These are phyloP conservation scores for Alauda arvensis DNA, from an alignment of 2,797 vertebrate species.

Conservation along the genomic window DNA sequence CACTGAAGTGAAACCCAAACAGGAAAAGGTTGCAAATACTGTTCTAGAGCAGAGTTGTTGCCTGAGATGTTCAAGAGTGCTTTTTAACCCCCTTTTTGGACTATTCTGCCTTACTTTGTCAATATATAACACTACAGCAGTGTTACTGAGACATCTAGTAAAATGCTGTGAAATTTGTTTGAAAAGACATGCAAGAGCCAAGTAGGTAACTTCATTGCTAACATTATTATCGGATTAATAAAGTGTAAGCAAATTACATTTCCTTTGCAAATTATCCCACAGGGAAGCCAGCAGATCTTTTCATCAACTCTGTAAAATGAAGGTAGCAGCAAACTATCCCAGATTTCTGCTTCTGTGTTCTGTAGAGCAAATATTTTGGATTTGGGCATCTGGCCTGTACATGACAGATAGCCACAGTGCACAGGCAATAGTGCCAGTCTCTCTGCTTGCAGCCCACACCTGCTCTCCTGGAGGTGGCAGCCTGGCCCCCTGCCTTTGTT, in stretches of 20 bases:
- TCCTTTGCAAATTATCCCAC: not conserved
- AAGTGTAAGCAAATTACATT: not conserved
- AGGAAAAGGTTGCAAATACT: not conserved
- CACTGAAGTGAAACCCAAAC: not conserved
- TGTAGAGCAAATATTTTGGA: not conserved
- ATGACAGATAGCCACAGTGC: not conserved
- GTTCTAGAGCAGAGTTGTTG: not conserved
- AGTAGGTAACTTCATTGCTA: not conserved
- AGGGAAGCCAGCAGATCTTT: not conserved
- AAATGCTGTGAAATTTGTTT: not conserved
- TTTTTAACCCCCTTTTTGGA: not conserved
- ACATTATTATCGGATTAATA: not conserved
- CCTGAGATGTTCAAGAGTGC: not conserved
- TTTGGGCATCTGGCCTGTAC: not conserved
- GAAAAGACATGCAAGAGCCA: not conserved
- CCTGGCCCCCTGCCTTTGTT: rapidly evolving
- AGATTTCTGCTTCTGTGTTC: not conserved
- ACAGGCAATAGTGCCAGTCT: not conserved
- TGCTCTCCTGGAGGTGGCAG: not conserved
- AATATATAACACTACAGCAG: not conserved
- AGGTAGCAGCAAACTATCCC: not conserved
- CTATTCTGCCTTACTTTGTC: not conserved
- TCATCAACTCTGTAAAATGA: not conserved
- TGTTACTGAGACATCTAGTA: not conserved
- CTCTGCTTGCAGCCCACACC: not conserved